Percentiles rank a stretch among this genome's conserved stretches.
These are phyloP conservation scores for Dendrolimus kikuchii DNA, from an alignment of 1,140 invertebrate genomes.

Conservation along the genomic window DNA sequence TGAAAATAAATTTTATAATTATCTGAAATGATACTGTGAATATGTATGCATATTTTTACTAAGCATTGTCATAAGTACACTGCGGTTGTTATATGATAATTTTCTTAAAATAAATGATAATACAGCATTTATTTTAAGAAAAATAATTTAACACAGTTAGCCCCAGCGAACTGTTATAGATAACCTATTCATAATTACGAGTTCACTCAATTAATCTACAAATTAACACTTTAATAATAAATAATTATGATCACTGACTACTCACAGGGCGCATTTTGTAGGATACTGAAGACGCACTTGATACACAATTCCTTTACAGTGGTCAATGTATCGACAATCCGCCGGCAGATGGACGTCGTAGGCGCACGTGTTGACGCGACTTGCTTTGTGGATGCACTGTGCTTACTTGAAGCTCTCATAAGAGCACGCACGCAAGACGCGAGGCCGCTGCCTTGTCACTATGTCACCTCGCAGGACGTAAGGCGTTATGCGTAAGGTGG, in stretches of 20 bases:
- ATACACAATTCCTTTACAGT: constrained; percentile 11
- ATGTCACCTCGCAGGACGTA: not conserved
- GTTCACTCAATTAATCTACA: no score
- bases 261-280: constrained; percentile 52
- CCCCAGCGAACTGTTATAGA: no score
- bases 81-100: no score
- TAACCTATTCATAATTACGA: no score
- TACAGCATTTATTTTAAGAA: no score
- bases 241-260: constrained; percentile 33
- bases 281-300: constrained; percentile 14
- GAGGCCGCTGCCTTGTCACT: constrained; percentile 3
- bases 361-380: constrained; percentile 12
- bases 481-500: no score
- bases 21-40: no score
- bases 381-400: constrained; percentile 13
- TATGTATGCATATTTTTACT: no score
- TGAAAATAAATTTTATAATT: no score
- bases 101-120: no score
- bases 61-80: no score
- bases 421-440: constrained; percentile 2
- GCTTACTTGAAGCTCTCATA: constrained; percentile 12
- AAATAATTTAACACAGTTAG: no score
- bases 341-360: constrained; percentile 5
- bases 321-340: constrained; percentile 3
- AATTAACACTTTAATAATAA: not conserved